phyloP scores from a whole-genome alignment of 1,140 invertebrate species.

The Chironomus striatipennis region DNA sequence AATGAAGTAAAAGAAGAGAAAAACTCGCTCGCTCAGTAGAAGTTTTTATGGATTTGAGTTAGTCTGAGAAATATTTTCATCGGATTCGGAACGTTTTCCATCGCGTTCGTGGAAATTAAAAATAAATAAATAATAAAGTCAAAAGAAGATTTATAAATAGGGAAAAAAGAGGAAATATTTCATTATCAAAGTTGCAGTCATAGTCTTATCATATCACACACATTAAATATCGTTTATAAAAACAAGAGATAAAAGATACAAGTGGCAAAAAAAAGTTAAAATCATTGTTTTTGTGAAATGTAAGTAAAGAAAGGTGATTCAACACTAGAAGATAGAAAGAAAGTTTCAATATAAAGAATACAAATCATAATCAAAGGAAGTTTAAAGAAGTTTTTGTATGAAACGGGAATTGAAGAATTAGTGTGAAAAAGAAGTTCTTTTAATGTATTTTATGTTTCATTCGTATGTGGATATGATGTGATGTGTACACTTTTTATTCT shows the following conservation, averaged over 20 bases:
- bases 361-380: not conserved
- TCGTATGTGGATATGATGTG: slow-evolving; percentile 2
- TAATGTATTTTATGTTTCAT: slow-evolving; percentile 3
- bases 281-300: slow-evolving; percentile 10
- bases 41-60: not conserved
- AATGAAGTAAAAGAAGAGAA: not conserved
- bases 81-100: slow-evolving; percentile 11
- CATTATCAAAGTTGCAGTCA: slow-evolving; percentile 5
- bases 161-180: too few species aligned
- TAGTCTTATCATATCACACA: not conserved
- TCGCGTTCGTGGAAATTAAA: not conserved
- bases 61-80: slow-evolving; percentile 12
- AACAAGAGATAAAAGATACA: not conserved
- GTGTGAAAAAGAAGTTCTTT: slow-evolving; percentile 19
- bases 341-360: not conserved
- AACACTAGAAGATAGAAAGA: not conserved
- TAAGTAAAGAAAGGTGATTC: slow-evolving; percentile 20
- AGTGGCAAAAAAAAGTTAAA: not conserved
- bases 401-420: slow-evolving; percentile 6
- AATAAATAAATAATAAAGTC: too few species aligned
- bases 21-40: slow-evolving; percentile 1
- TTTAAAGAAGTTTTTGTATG: not conserved
- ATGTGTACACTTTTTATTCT: slow-evolving; percentile 17
- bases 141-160: too few species aligned
- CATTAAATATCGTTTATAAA: not conserved